A percentile compares a stretch with the other conserved stretches of the same genome.
Conservation (phyloP, 2,888 invertebrate genomes). For the Prostheceraeus crozeri region DNA sequence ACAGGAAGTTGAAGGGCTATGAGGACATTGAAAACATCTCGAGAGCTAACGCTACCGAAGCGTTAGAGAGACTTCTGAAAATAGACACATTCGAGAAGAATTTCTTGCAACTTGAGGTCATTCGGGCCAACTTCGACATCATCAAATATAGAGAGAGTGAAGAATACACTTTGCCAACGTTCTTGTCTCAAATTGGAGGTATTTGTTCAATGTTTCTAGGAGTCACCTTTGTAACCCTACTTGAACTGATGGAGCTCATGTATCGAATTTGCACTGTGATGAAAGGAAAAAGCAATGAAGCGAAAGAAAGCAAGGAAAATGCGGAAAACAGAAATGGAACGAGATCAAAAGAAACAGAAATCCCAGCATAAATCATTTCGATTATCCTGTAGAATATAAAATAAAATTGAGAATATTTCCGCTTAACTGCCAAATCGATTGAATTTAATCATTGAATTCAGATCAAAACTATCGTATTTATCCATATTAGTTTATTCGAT, state of each 20-base stretch:
- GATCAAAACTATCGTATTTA: no score
- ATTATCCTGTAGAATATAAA: no score
- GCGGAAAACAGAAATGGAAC: no score
- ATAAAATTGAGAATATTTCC: no score
- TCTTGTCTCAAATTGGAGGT: conserved; percentile 28
- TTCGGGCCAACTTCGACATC: conserved; percentile 9
- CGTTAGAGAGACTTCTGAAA: conserved; percentile 6
- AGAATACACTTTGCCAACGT: conserved; percentile 21
- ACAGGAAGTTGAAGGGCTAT: neutral
- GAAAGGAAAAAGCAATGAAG: no score
- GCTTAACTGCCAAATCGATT: no score
- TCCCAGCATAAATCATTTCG: no score
- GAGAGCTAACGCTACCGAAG: neutral
- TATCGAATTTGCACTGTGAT: neutral
- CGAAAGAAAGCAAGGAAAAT: no score
- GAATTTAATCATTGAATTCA: no score
- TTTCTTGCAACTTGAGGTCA: conserved; percentile 22
- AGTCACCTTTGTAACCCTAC: conserved; percentile 22
- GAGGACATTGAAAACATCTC: neutral
- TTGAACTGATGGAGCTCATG: conserved; percentile 9
- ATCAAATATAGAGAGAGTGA: conserved; percentile 26
- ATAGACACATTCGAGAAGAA: conserved; percentile 24
- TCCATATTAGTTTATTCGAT: no score
- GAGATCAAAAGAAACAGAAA: no score
- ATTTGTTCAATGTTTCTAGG: conserved; percentile 28